A percentile compares a stretch with the other conserved stretches of the same genome.
These are phyloP conservation scores for Sphecodes monilicornis DNA, from an alignment of 2,888 invertebrate genomes.

Conservation along the genomic window DNA sequence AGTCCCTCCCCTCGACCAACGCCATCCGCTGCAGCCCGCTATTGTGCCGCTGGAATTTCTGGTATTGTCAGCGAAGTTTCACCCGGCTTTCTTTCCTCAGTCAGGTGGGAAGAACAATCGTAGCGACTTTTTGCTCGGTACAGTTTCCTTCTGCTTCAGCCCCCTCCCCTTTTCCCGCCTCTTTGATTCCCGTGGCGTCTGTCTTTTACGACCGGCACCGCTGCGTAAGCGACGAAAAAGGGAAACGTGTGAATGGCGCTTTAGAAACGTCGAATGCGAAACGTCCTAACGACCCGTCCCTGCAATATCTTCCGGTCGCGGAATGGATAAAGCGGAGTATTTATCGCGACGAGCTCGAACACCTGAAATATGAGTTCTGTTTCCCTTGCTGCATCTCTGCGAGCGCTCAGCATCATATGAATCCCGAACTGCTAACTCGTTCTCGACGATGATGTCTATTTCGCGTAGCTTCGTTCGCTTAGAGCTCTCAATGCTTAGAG, in stretches of 20 bases:
- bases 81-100: conserved; percentile 19
- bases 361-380: neutral
- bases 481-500: too few relatives aligned
- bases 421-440: neutral
- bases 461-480: too few relatives aligned
- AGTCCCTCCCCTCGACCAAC: conserved; percentile 18
- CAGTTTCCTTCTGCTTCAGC: conserved; percentile 26
- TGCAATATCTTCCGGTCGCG: neutral
- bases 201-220: conserved; percentile 28
- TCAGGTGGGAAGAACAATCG: conserved; percentile 57
- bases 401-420: neutral
- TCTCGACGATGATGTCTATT: too few relatives aligned
- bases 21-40: conserved; percentile 43
- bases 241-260: conserved; percentile 15
- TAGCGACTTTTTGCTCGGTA: conserved; percentile 38
- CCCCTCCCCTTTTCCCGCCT: conserved; percentile 4
- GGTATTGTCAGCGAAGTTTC: conserved; percentile 53
- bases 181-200: conserved; percentile 17
- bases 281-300: neutral
- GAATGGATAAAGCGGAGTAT: neutral
- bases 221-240: conserved; percentile 22
- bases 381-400: neutral
- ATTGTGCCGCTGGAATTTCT: conserved; percentile 64
- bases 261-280: neutral
- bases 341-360: neutral